Percentiles rank a stretch among this genome's conserved stretches.
Evolutionary conservation across 1,140 invertebrate species (phyloP).

Genomic region (Pogonomyrmex californicus): DNA sequence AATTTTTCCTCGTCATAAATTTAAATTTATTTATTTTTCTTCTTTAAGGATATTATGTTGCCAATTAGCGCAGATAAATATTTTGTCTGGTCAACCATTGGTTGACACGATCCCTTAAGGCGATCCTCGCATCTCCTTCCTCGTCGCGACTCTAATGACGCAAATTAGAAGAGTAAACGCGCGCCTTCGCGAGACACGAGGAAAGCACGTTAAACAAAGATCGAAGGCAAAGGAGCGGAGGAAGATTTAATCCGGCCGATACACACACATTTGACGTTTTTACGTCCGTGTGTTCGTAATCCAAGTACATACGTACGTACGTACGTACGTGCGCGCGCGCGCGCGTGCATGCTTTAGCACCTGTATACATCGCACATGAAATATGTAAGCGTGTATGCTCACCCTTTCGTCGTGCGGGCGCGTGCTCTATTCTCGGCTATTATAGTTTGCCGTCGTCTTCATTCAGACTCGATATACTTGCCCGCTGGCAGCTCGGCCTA

Average conservation of each 20-base stretch:
- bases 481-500: slow-evolving; percentile 18
- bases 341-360: slow-evolving; percentile 66
- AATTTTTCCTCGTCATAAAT: neutral
- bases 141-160: slow-evolving; percentile 43
- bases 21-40: neutral
- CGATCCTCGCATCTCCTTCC: neutral
- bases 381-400: slow-evolving; percentile 76
- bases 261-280: slow-evolving; percentile 24
- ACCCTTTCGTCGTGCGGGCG: slow-evolving; percentile 68
- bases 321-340: slow-evolving; percentile 1
- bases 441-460: slow-evolving; percentile 57
- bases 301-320: slow-evolving; percentile 1
- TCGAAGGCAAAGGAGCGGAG: slow-evolving; percentile 27
- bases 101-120: neutral
- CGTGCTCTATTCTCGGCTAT: slow-evolving; percentile 61
- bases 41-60: neutral
- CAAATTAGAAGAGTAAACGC: slow-evolving; percentile 52
- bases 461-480: slow-evolving; percentile 52
- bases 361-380: slow-evolving; percentile 78
- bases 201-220: slow-evolving; percentile 48
- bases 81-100: neutral
- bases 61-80: neutral
- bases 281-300: slow-evolving; percentile 23
- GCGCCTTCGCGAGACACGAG: neutral
- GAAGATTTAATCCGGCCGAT: slow-evolving; percentile 60